Conservation (phyloP, 2,888 invertebrate species). For the Macrosoma leucophasiata region DNA sequence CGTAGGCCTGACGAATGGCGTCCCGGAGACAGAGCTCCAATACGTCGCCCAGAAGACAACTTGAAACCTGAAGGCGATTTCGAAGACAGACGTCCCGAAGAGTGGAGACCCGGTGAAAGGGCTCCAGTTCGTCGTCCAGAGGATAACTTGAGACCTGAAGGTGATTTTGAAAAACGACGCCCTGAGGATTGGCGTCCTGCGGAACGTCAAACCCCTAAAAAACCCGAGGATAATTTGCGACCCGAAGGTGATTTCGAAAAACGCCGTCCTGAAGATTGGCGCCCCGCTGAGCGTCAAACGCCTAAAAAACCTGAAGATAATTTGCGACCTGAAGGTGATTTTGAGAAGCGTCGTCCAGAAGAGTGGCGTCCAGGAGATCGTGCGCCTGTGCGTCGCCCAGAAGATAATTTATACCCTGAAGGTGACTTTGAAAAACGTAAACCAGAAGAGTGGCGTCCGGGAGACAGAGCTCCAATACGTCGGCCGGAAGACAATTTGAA, state of each 20-base stretch:
- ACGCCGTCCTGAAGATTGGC: conserved; percentile 51
- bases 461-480: conserved; percentile 39
- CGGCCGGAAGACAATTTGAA: conserved; percentile 54
- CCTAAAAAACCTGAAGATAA: conserved; percentile 74
- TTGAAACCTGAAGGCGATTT: conserved; percentile 68
- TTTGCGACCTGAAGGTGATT: conserved; percentile 73
- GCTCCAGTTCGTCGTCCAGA: conserved; percentile 30
- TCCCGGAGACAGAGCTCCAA: conserved; percentile 61
- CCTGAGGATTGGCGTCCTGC: conserved; percentile 65
- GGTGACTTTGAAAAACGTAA: conserved; percentile 65
- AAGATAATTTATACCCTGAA: conserved; percentile 46
- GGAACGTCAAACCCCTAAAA: conserved; percentile 42
- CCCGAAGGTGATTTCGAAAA: conserved; percentile 37
- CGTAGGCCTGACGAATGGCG: conserved; percentile 50
- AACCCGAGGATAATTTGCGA: conserved; percentile 65
- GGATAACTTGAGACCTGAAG: conserved; percentile 77
- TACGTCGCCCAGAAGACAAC: conserved; percentile 53
- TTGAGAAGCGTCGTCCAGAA: conserved; percentile 58
- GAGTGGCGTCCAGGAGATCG: conserved; percentile 70
- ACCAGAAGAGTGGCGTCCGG: conserved; percentile 47
- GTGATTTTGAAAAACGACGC: conserved; percentile 60
- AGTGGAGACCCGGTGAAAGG: conserved; percentile 58
- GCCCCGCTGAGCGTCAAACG: conserved; percentile 47
- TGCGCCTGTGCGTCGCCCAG: conserved; percentile 46
- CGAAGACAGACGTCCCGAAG: conserved; percentile 40